phyloP scores from a whole-genome alignment of 2,888 invertebrate genomes.

The Dolichopus griseipennis region DNA sequence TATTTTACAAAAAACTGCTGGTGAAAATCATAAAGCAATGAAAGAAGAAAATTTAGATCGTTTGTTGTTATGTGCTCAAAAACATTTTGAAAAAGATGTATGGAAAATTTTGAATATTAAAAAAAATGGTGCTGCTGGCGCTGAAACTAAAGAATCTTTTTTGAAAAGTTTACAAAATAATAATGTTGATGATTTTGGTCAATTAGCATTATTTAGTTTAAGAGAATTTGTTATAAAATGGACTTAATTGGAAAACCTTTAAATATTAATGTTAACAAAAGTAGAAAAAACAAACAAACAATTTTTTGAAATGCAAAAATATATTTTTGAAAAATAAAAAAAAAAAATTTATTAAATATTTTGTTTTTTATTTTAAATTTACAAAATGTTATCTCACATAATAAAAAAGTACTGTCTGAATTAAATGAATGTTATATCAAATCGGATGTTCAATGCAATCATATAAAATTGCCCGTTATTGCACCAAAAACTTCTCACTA shows the following conservation, averaged over 20 bases:
- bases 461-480: too few relatives aligned
- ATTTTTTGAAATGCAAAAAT: too few relatives aligned
- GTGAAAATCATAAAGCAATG: constrained; percentile 26
- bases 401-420: too few relatives aligned
- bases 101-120: constrained; percentile 31
- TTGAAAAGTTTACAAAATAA: constrained; percentile 25
- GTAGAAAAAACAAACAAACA: too few relatives aligned
- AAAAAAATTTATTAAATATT: too few relatives aligned
- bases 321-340: too few relatives aligned
- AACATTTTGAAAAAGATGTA: constrained; percentile 30
- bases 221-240: constrained; percentile 26
- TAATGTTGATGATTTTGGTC: constrained; percentile 18
- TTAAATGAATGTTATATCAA: too few relatives aligned
- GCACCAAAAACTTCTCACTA: too few relatives aligned
- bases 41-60: constrained; percentile 27
- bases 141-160: constrained; percentile 28
- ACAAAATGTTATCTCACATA: too few relatives aligned
- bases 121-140: constrained; percentile 30
- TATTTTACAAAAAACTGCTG: constrained; percentile 33
- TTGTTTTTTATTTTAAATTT: too few relatives aligned
- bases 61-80: constrained; percentile 33
- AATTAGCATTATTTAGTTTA: constrained; percentile 21
- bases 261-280: too few relatives aligned
- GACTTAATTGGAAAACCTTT: constrained; percentile 10
- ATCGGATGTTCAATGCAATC: too few relatives aligned